Evolutionary conservation across 1,140 invertebrate species (phyloP).

Genomic region (Drosophila oshimai): DNA sequence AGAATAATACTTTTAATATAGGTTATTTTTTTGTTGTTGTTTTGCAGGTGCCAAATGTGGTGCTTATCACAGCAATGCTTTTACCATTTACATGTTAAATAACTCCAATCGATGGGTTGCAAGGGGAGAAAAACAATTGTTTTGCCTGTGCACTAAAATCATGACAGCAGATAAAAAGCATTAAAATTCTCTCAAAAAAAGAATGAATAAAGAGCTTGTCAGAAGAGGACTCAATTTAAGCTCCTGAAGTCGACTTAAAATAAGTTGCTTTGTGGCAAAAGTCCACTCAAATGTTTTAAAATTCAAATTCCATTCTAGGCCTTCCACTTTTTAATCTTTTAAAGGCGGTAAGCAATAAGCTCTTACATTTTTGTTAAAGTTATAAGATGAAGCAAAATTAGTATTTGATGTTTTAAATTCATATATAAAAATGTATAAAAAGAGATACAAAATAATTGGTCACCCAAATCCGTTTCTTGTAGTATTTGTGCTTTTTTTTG

Average conservation of each 20-base stretch:
- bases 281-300: too few relatives aligned
- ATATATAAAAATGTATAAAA: neutral
- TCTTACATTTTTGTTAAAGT: too few relatives aligned
- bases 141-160: neutral
- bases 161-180: neutral
- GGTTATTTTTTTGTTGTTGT: constrained; percentile 33
- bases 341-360: too few relatives aligned
- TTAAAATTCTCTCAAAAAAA: neutral
- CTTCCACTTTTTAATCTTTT: too few relatives aligned
- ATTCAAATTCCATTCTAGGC: too few relatives aligned
- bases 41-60: constrained; percentile 57
- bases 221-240: neutral
- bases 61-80: constrained; percentile 66
- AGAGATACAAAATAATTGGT: neutral
- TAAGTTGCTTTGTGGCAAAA: neutral
- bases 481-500: neutral
- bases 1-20: constrained; percentile 72
- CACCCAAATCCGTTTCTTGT: neutral
- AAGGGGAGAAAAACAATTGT: constrained; percentile 2
- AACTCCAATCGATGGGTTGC: constrained; percentile 13
- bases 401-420: too few relatives aligned
- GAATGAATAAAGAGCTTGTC: neutral
- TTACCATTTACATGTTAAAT: constrained; percentile 57
- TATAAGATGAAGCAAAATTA: too few relatives aligned
- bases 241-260: neutral